A percentile compares a stretch with the other conserved stretches of the same genome.
Conservation (phyloP, 1,140 invertebrate genomes). For the Hyles vespertilio region DNA sequence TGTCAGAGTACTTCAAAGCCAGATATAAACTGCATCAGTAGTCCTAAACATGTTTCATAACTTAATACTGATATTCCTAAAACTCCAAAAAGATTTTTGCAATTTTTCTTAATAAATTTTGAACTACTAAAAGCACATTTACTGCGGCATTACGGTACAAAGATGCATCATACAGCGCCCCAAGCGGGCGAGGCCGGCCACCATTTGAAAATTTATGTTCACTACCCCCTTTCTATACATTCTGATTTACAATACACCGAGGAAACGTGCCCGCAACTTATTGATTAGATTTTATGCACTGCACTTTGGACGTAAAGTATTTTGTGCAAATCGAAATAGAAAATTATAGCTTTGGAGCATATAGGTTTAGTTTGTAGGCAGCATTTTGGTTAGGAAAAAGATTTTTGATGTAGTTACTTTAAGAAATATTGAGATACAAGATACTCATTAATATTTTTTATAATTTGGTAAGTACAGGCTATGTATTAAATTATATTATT, state of each 20-base stretch:
- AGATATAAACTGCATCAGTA: too few relatives aligned
- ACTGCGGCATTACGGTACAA: not conserved
- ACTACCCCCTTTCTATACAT: not conserved
- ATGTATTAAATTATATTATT: too few relatives aligned
- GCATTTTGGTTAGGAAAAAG: too few relatives aligned
- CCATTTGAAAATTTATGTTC: not conserved
- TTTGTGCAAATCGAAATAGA: not conserved
- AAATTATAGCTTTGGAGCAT: not conserved
- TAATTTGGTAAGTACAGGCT: too few relatives aligned
- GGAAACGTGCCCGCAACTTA: not conserved
- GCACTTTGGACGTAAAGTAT: not conserved
- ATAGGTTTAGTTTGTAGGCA: too few relatives aligned
- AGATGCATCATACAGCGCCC: constrained; percentile 1
- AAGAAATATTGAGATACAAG: too few relatives aligned
- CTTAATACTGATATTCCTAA: too few relatives aligned
- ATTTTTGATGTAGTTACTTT: too few relatives aligned
- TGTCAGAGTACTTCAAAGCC: too few relatives aligned
- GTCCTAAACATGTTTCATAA: too few relatives aligned
- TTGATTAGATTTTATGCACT: constrained; percentile 1
- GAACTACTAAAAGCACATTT: not conserved
- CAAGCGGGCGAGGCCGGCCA: not conserved
- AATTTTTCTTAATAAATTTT: not conserved
- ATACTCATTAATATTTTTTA: too few relatives aligned
- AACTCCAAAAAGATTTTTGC: too few relatives aligned
- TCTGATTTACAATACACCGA: not conserved